phyloP scores from a whole-genome alignment of 1,140 invertebrate genomes.

The Orius insidiosus region DNA sequence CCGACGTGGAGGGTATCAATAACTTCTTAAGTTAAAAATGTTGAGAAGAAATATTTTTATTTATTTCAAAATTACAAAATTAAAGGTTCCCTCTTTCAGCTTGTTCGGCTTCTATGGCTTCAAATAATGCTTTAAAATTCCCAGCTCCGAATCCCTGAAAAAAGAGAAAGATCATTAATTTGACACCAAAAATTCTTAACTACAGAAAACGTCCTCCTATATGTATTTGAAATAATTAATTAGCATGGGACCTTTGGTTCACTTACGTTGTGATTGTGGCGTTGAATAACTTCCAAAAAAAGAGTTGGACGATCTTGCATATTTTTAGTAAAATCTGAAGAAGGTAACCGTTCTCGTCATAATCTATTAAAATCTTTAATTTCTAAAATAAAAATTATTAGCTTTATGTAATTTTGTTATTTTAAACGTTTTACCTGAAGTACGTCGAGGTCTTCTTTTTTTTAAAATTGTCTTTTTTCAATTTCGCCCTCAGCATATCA shows the following conservation, averaged over 20 bases:
- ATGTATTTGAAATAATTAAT: background rate
- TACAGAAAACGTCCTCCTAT: background rate
- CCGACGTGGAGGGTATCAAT: too few relatives aligned
- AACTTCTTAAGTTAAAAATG: too few relatives aligned
- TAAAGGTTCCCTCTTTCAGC: slow-evolving; percentile 85
- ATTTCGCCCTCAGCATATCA: slow-evolving; percentile 55
- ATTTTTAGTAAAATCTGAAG: slow-evolving; percentile 96
- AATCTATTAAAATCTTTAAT: slow-evolving; percentile 90
- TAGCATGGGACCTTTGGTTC: background rate
- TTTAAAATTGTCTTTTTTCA: slow-evolving; percentile 60
- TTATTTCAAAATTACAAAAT: too few relatives aligned
- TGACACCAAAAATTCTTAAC: background rate
- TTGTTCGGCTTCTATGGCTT: slow-evolving; percentile 94
- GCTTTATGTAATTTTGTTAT: background rate
- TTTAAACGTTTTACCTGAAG: slow-evolving; percentile 31
- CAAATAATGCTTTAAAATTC: slow-evolving; percentile 97
- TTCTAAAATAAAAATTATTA: slow-evolving; percentile 36
- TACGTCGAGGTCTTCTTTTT: slow-evolving; percentile 64
- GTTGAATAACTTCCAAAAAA: slow-evolving; percentile 75
- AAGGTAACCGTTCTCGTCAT: slow-evolving; percentile 93
- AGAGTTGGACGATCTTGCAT: slow-evolving; percentile 94
- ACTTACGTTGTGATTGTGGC: slow-evolving; percentile 84
- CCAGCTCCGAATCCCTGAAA: slow-evolving; percentile 95
- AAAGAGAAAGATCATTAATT: slow-evolving; percentile 20
- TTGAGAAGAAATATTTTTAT: too few relatives aligned